Conservation (phyloP, 2,113 vertebrate species). For the Micronycteris hirsuta region DNA sequence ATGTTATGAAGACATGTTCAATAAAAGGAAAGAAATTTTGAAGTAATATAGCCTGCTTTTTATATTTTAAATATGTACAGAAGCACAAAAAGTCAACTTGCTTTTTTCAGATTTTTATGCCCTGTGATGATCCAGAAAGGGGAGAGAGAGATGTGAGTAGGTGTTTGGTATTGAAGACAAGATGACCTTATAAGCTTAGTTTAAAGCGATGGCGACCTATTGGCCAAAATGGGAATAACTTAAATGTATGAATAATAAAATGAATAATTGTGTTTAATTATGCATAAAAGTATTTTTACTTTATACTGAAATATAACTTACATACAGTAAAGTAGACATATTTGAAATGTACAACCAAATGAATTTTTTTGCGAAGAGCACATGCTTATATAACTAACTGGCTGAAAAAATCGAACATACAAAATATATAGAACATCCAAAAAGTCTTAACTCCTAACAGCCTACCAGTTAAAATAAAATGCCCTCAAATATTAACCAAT, state of each 20-base stretch:
- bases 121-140: background rate
- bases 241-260: background rate
- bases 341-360: background rate
- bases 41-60: background rate
- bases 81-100: background rate
- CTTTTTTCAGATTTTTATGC: background rate
- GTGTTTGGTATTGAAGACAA: background rate
- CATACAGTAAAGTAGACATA: background rate
- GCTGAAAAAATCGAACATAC: background rate
- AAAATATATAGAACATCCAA: background rate
- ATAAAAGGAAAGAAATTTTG: background rate
- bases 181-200: background rate
- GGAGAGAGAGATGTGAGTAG: background rate
- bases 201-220: background rate
- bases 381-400: background rate
- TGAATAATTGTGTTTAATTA: background rate
- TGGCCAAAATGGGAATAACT: background rate
- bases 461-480: background rate
- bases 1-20: background rate
- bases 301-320: background rate
- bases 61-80: background rate
- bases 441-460: background rate
- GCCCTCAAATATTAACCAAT: background rate
- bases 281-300: background rate
- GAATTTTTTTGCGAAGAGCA: background rate